Conservation (phyloP, 2,797 vertebrate genomes). For the Sebastes taczanowskii region DNA sequence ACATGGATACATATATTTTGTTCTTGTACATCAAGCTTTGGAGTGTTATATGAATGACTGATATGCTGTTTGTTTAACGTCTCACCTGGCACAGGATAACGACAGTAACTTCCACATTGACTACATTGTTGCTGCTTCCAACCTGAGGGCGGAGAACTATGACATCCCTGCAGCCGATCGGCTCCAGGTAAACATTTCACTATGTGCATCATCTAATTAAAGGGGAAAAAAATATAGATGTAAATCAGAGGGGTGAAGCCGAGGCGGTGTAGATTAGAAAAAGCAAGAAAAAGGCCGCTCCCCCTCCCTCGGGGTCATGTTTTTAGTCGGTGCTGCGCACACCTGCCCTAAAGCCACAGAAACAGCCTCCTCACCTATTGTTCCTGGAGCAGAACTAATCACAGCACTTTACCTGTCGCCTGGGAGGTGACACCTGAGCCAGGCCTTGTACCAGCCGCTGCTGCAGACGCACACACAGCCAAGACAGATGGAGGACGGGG, state of each 20-base stretch:
- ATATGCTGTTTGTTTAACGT: neutral
- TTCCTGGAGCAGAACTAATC: conserved; percentile 78
- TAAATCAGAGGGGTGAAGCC: neutral
- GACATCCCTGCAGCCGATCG: conserved; percentile 81
- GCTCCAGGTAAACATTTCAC: conserved; percentile 76
- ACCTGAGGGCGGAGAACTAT: conserved; percentile 90
- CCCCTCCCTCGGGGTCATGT: conserved; percentile 39
- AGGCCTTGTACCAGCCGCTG: conserved; percentile 37
- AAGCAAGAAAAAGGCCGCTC: conserved; percentile 11
- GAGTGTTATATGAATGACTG: neutral
- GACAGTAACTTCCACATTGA: conserved; percentile 86
- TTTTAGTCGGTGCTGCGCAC: conserved; percentile 54
- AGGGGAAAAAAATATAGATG: neutral
- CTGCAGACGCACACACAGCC: conserved; percentile 14
- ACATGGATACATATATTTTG: neutral
- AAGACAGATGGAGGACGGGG: conserved; percentile 38
- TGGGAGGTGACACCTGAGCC: conserved; percentile 79
- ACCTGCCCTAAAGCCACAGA: conserved; percentile 72
- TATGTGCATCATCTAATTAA: neutral
- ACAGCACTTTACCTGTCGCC: conserved; percentile 80
- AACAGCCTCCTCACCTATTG: conserved; percentile 66
- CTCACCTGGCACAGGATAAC: conserved; percentile 80
- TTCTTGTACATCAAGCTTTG: neutral
- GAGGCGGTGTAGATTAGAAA: neutral
- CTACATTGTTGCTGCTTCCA: conserved; percentile 88